Percentiles rank a stretch among this genome's conserved stretches.
phyloP scores from a whole-genome alignment of 2,113 vertebrate species.

The Anoura caudifer region DNA sequence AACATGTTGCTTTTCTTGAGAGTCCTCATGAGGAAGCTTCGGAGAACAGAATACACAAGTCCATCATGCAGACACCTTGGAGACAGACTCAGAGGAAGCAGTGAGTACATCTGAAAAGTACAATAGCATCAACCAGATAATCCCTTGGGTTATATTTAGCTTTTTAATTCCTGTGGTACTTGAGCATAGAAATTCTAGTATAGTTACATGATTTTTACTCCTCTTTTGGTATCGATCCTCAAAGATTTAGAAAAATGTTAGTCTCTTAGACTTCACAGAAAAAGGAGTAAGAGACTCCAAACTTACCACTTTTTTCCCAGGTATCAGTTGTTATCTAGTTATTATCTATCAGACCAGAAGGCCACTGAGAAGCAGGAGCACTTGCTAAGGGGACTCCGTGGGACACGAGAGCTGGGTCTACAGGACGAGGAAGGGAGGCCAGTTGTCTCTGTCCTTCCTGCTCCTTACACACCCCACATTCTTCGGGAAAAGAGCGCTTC shows the following conservation, averaged over 20 bases:
- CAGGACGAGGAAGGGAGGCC: neutral
- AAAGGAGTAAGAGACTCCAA: neutral
- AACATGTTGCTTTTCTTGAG: neutral
- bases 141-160: neutral
- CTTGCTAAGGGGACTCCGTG: neutral
- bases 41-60: neutral
- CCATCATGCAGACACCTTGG: no score
- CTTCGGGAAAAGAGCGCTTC: neutral
- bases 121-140: neutral
- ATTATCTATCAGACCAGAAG: neutral
- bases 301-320: neutral
- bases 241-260: neutral
- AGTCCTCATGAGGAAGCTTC: no score
- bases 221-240: neutral
- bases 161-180: neutral
- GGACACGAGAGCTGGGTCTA: neutral
- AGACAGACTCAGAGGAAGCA: neutral
- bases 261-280: neutral
- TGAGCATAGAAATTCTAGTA: neutral
- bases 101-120: neutral
- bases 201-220: neutral
- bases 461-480: fast-evolving
- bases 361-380: neutral
- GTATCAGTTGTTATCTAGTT: neutral
- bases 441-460: neutral